A percentile compares a stretch with the other conserved stretches of the same genome.
These are phyloP conservation scores for Littorina saxatilis DNA, from an alignment of 1,140 invertebrate genomes.

Conservation along the genomic window DNA sequence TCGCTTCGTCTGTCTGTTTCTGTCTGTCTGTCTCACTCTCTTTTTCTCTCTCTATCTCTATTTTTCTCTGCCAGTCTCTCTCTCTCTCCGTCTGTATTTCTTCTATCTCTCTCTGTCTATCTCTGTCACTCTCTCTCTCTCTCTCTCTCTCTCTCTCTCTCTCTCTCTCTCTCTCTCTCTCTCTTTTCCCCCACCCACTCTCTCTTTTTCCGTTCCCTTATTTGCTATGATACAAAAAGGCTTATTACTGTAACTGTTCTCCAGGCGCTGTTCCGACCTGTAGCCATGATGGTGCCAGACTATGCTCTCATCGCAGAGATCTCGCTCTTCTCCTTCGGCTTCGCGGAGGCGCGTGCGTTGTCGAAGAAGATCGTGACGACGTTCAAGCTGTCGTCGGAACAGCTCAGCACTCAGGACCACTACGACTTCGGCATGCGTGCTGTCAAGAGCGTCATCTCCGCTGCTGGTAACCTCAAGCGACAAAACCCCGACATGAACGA, in stretches of 20 bases:
- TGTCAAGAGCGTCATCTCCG: slow-evolving; percentile 76
- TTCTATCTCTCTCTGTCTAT: neutral
- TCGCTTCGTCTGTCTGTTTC: neutral
- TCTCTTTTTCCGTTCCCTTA: no score
- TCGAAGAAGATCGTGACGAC: slow-evolving; percentile 76
- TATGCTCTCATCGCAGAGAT: slow-evolving; percentile 77
- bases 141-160: neutral
- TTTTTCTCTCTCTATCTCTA: neutral
- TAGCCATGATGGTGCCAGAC: slow-evolving; percentile 78
- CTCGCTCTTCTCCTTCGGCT: slow-evolving; percentile 76
- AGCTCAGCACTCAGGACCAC: slow-evolving; percentile 77
- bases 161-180: neutral
- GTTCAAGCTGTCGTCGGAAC: slow-evolving; percentile 76
- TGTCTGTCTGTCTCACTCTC: neutral
- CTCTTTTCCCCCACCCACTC: neutral
- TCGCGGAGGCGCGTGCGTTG: slow-evolving; percentile 73
- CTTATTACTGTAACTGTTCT: no score
- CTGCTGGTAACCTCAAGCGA: slow-evolving; percentile 76
- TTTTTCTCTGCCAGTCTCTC: neutral
- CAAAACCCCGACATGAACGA: slow-evolving; percentile 75
- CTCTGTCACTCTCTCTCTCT: neutral
- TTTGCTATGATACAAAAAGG: slow-evolving; percentile 16
- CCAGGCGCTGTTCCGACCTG: slow-evolving; percentile 75
- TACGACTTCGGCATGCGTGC: slow-evolving; percentile 78
- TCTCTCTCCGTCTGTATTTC: neutral